Evolutionary conservation across 2,797 vertebrate species (phyloP), one percentile per base, ranked within the genome.

Genomic region (Enteromius anoplus): DNA sequence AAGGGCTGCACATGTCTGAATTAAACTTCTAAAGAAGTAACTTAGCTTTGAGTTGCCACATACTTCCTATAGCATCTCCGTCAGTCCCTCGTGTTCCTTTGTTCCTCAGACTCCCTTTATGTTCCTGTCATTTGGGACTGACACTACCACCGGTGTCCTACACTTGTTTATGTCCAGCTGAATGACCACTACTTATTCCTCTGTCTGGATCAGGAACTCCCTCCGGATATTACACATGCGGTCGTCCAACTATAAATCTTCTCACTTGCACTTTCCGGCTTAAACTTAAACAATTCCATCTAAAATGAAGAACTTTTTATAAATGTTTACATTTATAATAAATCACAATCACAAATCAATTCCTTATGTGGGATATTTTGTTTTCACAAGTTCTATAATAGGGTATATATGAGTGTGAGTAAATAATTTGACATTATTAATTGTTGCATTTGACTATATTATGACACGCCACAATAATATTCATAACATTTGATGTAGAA

Each of bases 21-120:
- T 55, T 32, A 21, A 70, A 42, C 42, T 17, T 45, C 3, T 47
- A 26, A 71, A 26, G 29, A 53, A 73, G 49, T 19, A 77, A 32
- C 58, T 77, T 42, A 5, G 3, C 45, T 80, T 78, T 78, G 60
- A 49, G 26, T 51, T 51, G 17, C 14, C 78, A 60, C 23, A 70
- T 60, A 40, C 17, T 42, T 69, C 15, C 15, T 29, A 29, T 12
- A 51, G 49, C 34, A 53, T 32, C 51, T 53, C 40, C 32, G 26
- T 69, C 17, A 15, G 37, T 58, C 23, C 19, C 37, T 42, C 4
- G 15, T 2, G 4, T 71, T 80, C n/a, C 34, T 80, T 70, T 70
- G 51, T 70, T 80, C 12, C 49, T 70, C 23, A 60, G 26, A 60
- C 66, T 66, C 29, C 4, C 29, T 69, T 60, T 4, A 70, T 58